phyloP scores from a whole-genome alignment of 2,113 vertebrate genomes.

The Strix uralensis region DNA sequence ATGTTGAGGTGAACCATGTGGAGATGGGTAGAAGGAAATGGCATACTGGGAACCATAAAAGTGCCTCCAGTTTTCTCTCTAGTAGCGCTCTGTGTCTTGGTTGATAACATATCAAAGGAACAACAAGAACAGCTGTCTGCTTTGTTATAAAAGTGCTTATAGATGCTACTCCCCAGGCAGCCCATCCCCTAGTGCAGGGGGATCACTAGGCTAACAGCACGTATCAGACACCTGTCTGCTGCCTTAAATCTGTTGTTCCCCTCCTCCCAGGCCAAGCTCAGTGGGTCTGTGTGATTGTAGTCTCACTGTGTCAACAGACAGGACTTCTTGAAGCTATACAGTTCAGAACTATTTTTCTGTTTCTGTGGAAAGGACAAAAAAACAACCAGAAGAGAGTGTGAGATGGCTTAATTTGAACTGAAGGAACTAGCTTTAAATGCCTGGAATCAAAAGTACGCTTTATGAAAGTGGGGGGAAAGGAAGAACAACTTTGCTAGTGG shows the following conservation, averaged over 20 bases:
- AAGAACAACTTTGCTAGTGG: neutral
- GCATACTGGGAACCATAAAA: neutral
- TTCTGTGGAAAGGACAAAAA: neutral
- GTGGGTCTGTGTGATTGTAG: neutral
- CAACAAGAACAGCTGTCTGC: neutral
- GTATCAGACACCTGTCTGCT: neutral
- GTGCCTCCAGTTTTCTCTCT: neutral
- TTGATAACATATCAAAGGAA: neutral
- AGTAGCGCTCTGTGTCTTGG: neutral
- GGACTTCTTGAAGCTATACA: neutral
- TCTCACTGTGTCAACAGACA: neutral
- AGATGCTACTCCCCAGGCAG: neutral
- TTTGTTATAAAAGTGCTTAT: neutral
- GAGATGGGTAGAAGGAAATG: neutral
- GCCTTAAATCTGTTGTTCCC: neutral
- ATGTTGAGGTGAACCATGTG: neutral
- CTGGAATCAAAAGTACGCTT: fast-evolving
- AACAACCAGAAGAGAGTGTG: neutral
- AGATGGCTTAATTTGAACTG: neutral
- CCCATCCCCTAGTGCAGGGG: neutral
- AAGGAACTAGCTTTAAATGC: neutral
- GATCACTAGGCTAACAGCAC: neutral
- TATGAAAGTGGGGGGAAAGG: neutral
- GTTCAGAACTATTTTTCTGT: neutral
- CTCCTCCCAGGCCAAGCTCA: neutral